Percentiles rank a stretch among this genome's conserved stretches.
phyloP scores from a whole-genome alignment of 1,140 invertebrate species.

The Sinonovacula constricta region DNA sequence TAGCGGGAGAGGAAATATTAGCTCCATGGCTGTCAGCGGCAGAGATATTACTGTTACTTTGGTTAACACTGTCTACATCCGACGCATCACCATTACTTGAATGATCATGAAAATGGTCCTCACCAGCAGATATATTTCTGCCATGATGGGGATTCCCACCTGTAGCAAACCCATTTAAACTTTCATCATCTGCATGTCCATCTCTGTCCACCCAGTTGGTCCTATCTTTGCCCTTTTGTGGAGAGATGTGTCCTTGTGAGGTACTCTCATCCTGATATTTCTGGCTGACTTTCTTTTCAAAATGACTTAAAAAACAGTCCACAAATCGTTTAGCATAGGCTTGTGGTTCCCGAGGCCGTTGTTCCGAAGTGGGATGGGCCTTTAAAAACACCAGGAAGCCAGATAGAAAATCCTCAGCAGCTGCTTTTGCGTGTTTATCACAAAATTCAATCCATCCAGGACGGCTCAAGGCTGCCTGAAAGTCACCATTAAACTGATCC shows the following conservation, averaged over 20 bases:
- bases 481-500: conserved; percentile 65
- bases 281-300: conserved; percentile 69
- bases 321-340: conserved; percentile 90
- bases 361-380: conserved; percentile 83
- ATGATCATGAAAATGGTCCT: conserved; percentile 79
- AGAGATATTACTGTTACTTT: too few species aligned
- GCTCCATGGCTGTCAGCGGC: too few species aligned
- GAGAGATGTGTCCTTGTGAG: background rate
- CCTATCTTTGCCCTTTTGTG: background rate
- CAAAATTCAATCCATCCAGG: conserved; percentile 85
- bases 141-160: background rate
- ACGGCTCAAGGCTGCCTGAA: conserved; percentile 48
- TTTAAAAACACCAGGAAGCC: conserved; percentile 89
- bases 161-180: conserved; percentile 30
- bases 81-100: conserved; percentile 49
- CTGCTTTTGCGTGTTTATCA: conserved; percentile 90
- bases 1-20: conserved; percentile 83
- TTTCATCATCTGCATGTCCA: conserved; percentile 46
- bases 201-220: conserved; percentile 26
- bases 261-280: conserved; percentile 47
- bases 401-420: conserved; percentile 91
- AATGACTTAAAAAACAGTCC: conserved; percentile 85
- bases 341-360: conserved; percentile 78
- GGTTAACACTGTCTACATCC: too few species aligned
- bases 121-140: conserved; percentile 30